Percentiles rank a stretch among this genome's conserved stretches.
phyloP scores from a whole-genome alignment of 2,888 invertebrate genomes.

The Apamea epomidion region DNA sequence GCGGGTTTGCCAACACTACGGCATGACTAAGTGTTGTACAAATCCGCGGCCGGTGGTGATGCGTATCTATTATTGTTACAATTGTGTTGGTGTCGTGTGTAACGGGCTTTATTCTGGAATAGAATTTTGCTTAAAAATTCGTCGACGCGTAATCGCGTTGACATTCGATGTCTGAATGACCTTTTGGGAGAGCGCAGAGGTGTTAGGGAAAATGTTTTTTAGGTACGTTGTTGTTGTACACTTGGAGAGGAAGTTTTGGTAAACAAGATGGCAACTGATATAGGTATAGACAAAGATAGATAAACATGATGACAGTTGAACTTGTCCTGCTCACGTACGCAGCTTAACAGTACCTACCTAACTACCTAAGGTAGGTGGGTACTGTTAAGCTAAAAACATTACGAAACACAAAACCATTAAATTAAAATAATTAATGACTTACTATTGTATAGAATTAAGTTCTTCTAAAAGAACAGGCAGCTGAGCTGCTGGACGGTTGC shows the following conservation, averaged over 20 bases:
- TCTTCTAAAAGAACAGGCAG: too few species aligned
- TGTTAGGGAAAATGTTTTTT: neutral
- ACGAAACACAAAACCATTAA: too few species aligned
- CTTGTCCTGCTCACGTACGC: neutral
- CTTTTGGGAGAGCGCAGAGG: constrained; percentile 44
- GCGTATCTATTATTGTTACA: constrained; percentile 72
- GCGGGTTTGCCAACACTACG: constrained; percentile 62
- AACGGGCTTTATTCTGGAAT: constrained; percentile 68
- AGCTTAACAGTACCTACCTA: too few species aligned
- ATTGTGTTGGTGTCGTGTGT: constrained; percentile 75
- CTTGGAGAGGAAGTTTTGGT: neutral
- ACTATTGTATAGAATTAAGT: too few species aligned
- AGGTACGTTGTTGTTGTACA: neutral
- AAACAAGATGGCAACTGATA: neutral
- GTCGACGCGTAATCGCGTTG: constrained; percentile 50
- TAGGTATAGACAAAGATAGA: neutral
- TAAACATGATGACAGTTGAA: neutral
- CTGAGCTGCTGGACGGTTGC: too few species aligned
- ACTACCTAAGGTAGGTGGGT: neutral
- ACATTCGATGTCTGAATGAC: constrained; percentile 56
- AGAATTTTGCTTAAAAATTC: constrained; percentile 53
- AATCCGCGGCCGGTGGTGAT: constrained; percentile 60
- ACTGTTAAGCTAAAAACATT: too few species aligned
- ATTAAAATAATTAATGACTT: too few species aligned
- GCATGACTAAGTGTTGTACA: constrained; percentile 63